Conservation (phyloP, 2,797 vertebrate genomes). For the Vireo griseus region DNA sequence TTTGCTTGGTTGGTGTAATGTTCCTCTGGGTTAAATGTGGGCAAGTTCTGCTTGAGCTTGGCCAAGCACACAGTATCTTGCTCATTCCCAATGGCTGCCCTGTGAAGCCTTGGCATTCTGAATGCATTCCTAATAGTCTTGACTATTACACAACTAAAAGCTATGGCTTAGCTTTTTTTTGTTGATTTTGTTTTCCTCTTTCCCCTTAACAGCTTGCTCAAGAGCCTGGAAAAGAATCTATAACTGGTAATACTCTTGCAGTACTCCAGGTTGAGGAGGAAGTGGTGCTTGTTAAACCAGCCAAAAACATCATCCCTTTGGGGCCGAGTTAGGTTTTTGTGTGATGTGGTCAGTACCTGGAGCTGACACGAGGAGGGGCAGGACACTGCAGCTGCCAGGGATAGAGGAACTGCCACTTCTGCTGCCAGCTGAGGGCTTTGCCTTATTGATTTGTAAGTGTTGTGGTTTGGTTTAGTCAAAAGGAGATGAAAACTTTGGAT, state of each 20-base stretch:
- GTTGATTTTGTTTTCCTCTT: neutral
- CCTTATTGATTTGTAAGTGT: neutral
- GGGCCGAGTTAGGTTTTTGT: neutral
- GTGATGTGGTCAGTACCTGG: neutral
- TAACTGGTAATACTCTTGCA: neutral
- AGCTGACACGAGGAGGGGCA: neutral
- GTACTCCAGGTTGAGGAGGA: neutral
- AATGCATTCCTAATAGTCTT: neutral
- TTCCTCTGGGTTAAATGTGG: neutral
- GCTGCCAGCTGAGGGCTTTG: neutral
- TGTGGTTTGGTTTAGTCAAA: neutral
- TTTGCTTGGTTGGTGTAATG: neutral
- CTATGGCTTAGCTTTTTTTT: neutral
- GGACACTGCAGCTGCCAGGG: neutral
- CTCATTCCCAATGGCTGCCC: fast-evolving
- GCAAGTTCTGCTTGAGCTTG: neutral
- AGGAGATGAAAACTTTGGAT: neutral
- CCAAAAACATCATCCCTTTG: neutral
- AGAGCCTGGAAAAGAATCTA: neutral
- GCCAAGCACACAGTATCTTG: neutral
- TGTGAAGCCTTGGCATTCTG: neutral
- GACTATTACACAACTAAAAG: neutral
- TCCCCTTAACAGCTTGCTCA: neutral
- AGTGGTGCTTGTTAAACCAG: neutral
- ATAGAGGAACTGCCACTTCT: neutral